Base-by-base conservation (phyloP, 2,797 vertebrate genomes). In the Xenentodon cancila region DNA sequence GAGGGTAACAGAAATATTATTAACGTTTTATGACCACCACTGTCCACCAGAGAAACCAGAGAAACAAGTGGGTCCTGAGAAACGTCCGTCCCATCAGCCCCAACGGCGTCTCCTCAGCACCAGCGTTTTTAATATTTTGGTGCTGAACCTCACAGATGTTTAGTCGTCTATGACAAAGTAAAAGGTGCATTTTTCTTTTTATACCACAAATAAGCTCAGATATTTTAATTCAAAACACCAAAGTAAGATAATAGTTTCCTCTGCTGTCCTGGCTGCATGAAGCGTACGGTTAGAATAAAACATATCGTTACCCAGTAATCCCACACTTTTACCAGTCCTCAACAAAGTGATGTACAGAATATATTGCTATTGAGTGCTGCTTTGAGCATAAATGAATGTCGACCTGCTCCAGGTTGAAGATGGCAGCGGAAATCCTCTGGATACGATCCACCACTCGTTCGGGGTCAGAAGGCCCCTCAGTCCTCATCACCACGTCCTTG, bases 381-480 rank as follows among this genome's bases (percentile, higher is more conserved):
- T 13, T 40, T 15, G 13, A 16, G 9, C 11, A 48, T 15, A 21
- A 15, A 15, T 7, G 20, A 21, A 40, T 40, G 64, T 61, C 1
- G 69, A 98, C 97, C 97, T 99, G 97, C 73, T 99, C 98, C 78
- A 99, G 92, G 85, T 99, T 96, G 85, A 96, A 99, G 48, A 98
- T 93, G 4, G 98, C 98, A 54, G 98, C 98, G n/a, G 98, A 99
- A 85, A 99, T 98, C 81, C 96, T 96, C 93, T 99, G 97, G 32
- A 99, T 96, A 3, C 97, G 95, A 66, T 96, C 95, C 62, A 99
- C 94, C 0, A 95, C 94, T 81, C 90, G 94, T 62, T 97, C 95
- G 3, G 97, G 95, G 81, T 97, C 94, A 1, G 88, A 81, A 52
- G 94, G 90, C n/a, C 94, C 95, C 45, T 96, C 96, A 1, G 64